A percentile compares a stretch with the other conserved stretches of the same genome.
phyloP scores from a whole-genome alignment of 2,797 vertebrate genomes.

The Scleropages formosus region DNA sequence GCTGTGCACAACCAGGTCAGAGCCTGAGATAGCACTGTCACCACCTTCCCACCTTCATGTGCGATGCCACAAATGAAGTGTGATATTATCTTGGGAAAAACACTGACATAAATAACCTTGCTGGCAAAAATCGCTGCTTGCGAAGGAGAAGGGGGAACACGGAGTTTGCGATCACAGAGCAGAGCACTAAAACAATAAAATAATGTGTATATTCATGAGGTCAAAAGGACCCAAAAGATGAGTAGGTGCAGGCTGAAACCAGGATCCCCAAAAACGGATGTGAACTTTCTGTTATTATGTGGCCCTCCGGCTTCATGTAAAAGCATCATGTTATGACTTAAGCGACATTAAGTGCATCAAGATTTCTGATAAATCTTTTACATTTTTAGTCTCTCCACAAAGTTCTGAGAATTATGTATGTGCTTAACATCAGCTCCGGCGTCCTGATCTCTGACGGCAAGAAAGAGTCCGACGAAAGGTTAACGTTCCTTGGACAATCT shows the following conservation, averaged over 20 bases:
- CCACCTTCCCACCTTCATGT: conserved; percentile 13
- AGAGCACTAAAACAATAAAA: conserved; percentile 4
- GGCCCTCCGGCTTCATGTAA: not conserved
- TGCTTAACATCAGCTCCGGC: conserved; percentile 34
- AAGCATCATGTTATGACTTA: not conserved
- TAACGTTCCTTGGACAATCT: conserved; percentile 13
- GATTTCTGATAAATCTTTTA: not conserved
- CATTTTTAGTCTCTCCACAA: conserved; percentile 1
- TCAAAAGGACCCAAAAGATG: not conserved
- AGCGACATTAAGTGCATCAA: not conserved
- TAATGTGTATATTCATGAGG: not conserved
- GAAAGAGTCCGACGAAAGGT: not conserved
- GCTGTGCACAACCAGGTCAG: conserved; percentile 57
- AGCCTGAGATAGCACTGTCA: conserved; percentile 41
- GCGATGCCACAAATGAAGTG: conserved; percentile 10
- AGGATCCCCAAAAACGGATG: not conserved
- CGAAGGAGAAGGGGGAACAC: not conserved
- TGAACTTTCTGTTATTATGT: not conserved
- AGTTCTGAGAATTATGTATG: conserved; percentile 30
- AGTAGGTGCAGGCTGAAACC: not conserved
- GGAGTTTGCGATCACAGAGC: not conserved
- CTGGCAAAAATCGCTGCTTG: not conserved
- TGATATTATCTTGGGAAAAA: conserved; percentile 11
- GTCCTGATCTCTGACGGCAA: not conserved
- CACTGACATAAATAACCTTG: not conserved